phyloP scores from a whole-genome alignment of 2,888 invertebrate genomes.

The Lapara coniferarum region DNA sequence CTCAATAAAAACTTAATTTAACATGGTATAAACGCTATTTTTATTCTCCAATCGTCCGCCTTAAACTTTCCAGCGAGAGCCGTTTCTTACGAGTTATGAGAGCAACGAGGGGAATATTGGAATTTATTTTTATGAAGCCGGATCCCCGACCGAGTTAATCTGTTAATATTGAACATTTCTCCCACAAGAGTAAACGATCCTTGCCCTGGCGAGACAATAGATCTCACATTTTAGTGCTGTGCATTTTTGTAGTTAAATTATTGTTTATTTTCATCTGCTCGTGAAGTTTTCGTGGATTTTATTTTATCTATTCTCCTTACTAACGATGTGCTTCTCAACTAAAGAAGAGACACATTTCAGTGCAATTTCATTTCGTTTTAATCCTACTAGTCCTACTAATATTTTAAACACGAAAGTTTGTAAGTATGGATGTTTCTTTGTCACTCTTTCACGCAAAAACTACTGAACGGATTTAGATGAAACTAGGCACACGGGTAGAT shows the following conservation, averaged over 20 bases:
- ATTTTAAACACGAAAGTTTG: too few relatives aligned
- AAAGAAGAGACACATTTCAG: too few relatives aligned
- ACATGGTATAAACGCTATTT: slow-evolving; percentile 76
- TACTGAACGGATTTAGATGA: too few relatives aligned
- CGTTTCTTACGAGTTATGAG: slow-evolving; percentile 75
- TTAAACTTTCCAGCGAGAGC: slow-evolving; percentile 74
- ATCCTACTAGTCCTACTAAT: too few relatives aligned
- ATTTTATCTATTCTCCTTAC: too few relatives aligned
- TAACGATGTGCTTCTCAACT: too few relatives aligned
- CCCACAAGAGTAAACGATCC: slow-evolving; percentile 63
- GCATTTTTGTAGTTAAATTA: slow-evolving; percentile 1
- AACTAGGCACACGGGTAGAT: too few relatives aligned
- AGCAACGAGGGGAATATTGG: slow-evolving; percentile 74
- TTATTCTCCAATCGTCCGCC: slow-evolving; percentile 75
- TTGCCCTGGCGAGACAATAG: slow-evolving; percentile 28
- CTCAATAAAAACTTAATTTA: slow-evolving; percentile 76
- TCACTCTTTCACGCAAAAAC: too few relatives aligned
- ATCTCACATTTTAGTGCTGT: slow-evolving; percentile 7
- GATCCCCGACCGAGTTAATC: slow-evolving; percentile 73
- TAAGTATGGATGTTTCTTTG: too few relatives aligned
- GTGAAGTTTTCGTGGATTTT: neutral
- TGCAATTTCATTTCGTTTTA: too few relatives aligned
- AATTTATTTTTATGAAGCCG: slow-evolving; percentile 76
- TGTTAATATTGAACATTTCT: slow-evolving; percentile 78
- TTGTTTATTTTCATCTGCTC: neutral